These are phyloP conservation scores for Otis tarda DNA, from an alignment of 2,113 vertebrate species.

Conservation along the genomic window DNA sequence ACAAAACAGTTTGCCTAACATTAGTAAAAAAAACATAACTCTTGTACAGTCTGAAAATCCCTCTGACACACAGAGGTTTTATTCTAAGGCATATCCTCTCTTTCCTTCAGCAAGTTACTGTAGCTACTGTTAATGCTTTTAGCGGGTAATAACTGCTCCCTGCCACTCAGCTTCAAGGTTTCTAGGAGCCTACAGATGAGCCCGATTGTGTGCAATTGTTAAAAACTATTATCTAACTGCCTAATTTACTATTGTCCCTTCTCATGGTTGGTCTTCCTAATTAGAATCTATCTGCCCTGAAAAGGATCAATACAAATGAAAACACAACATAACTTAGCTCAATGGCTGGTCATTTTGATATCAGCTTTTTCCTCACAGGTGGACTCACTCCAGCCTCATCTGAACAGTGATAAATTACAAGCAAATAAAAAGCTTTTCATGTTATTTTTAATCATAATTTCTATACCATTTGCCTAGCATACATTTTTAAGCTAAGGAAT, in stretches of 20 bases:
- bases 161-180: conserved; percentile 22
- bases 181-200: not conserved
- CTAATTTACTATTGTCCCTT: not conserved
- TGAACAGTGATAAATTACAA: not conserved
- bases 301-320: conserved; percentile 4
- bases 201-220: not conserved
- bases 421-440: not conserved
- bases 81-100: conserved; percentile 58
- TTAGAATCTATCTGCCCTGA: not conserved
- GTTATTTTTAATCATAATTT: not conserved
- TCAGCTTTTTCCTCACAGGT: not conserved
- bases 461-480: not conserved
- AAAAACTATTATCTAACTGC: conserved; percentile 25
- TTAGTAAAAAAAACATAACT: conserved; percentile 76
- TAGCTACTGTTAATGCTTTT: conserved; percentile 69
- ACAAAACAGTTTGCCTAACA: conserved; percentile 99
- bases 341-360: not conserved
- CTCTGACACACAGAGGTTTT: conserved; percentile 70
- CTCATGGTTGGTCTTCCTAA: not conserved
- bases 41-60: conserved; percentile 67
- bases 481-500: not conserved
- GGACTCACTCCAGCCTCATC: not conserved
- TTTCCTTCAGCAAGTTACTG: conserved; percentile 34
- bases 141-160: conserved; percentile 56
- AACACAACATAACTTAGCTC: not conserved